Evolutionary conservation across 2,888 invertebrate genomes (phyloP), one percentile per base, ranked within the genome.

Genomic region (Nasonia oneida): DNA sequence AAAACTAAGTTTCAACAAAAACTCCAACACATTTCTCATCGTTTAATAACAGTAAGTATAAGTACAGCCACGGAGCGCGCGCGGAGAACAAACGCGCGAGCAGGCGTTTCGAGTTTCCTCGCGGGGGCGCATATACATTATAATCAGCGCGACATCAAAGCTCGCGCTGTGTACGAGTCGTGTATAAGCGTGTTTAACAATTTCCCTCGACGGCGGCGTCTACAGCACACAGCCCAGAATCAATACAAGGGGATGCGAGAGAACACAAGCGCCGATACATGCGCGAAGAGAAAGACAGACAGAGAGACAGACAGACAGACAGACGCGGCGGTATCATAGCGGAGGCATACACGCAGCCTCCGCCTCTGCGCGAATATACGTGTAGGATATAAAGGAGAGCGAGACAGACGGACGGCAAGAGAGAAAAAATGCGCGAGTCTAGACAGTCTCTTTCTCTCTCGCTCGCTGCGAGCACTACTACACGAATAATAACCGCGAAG

Each of bases 61-160:
- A 29, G 29, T 42, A 8, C 42, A 8, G 8, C 42, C 42, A 2
- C 12, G 1, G 29, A 29, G 29, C 29, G 29, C 29, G 29, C 29
- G 29, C 29, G 10, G 47, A 8, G 12, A 53, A 53, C 53, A 53
- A 53, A 53, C 53, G 53, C 53, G 18, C 6, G 2, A 23, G 18
- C 18, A 71, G 37, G 12, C 23, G 39, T 73, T 82, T 61, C 29
- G 37, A 50, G 29, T 85, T 77, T 81, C 73, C 74, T 77, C 80
- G 61, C 80, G 61, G 57, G 29, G 53, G n/a, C 23, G 57, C n/a
- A 61, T 61, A 61, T 78, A 74, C 76, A 83, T 81, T 73, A 87
- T 85, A 81, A 87, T 83, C 73, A 77, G 18, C 57, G 50, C 77
- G 73, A 83, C 85, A 87, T 87, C 87, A 87, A 85, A 85, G 83